Conservation (phyloP, 2,113 vertebrate species). For the Caranx melampygus region DNA sequence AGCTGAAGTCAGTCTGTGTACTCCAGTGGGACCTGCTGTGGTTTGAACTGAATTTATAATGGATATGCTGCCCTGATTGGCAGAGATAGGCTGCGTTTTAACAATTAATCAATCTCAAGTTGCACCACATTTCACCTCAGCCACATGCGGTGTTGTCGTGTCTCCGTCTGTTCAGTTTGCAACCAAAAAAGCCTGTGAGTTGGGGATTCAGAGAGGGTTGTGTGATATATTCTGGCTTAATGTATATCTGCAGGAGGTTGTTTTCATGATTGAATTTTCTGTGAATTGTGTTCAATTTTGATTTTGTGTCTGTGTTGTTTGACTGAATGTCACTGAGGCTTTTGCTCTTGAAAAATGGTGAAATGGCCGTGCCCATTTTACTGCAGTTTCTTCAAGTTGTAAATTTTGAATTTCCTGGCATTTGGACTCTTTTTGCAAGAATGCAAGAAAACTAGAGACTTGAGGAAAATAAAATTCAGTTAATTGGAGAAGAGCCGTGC, state of each 20-base stretch:
- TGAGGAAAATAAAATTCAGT: not conserved
- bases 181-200: not conserved
- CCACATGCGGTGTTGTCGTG: not conserved
- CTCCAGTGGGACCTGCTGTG: slow-evolving; percentile 14
- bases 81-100: slow-evolving; percentile 21
- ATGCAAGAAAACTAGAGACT: not conserved
- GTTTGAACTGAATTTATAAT: slow-evolving; percentile 36
- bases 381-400: too few species aligned
- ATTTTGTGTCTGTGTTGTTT: not conserved
- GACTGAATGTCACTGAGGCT: not conserved
- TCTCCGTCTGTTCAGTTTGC: not conserved
- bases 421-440: not conserved
- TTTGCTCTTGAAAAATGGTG: not conserved
- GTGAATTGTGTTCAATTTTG: not conserved
- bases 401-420: not conserved
- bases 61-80: slow-evolving; percentile 29
- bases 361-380: not conserved
- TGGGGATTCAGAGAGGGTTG: not conserved
- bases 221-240: not conserved
- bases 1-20: slow-evolving; percentile 33
- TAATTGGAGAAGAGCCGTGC: not conserved
- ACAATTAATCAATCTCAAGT: slow-evolving; percentile 34
- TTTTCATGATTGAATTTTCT: too few species aligned
- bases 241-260: too few species aligned
- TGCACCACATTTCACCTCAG: not conserved